Base-by-base conservation (phyloP, 2,797 vertebrate species). In the Smutsia gigantea region DNA sequence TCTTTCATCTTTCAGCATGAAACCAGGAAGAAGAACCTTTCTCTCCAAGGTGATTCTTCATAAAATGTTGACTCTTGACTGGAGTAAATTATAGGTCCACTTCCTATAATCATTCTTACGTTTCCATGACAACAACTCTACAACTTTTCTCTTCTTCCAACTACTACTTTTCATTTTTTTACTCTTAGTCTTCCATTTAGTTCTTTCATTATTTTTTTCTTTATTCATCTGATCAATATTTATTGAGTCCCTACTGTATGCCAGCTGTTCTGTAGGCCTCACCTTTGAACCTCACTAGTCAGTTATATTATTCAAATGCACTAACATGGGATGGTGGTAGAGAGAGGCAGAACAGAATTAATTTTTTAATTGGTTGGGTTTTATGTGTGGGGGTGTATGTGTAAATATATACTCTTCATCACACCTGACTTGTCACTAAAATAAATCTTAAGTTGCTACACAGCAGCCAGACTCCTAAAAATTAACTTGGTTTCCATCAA, bases 371-470 rank as follows among this genome's bases (percentile, higher is more conserved):
- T 34, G 79, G 25, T 31, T 86, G 72, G 29, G 23, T 23, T 37
- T 2, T 78, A 0, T 14, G 7, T 25, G 3, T 87, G 12, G 17
- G 63, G 10, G 8, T 49, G 17, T 13, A 15, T 63, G 29, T n/a
- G 14, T 39, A 4, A 2, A 0, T 15, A 31, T 27, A 1, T 31
- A 72, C 18, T 55, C n/a, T 78, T 81, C 78, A 64, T n/a, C 29
- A 49, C 57, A 84, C 68, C 29, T 81, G 5, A 93, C 12, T 78
- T 86, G 34, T 39, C 29, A 96, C 29, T 69, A 90, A 92, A 66
- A 89, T 78, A 42, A 89, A 94, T 61, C 18, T 90, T 39, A 96
- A 90, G 21, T 59, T 82, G 29, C 59, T 82, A 25, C 8, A 89
- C 10, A 90, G 59, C 15, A 77, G 12, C 19, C 64, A 95, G 72